Evolutionary conservation across 2,797 vertebrate genomes (phyloP).

Genomic region (Gastrophryne carolinensis): DNA sequence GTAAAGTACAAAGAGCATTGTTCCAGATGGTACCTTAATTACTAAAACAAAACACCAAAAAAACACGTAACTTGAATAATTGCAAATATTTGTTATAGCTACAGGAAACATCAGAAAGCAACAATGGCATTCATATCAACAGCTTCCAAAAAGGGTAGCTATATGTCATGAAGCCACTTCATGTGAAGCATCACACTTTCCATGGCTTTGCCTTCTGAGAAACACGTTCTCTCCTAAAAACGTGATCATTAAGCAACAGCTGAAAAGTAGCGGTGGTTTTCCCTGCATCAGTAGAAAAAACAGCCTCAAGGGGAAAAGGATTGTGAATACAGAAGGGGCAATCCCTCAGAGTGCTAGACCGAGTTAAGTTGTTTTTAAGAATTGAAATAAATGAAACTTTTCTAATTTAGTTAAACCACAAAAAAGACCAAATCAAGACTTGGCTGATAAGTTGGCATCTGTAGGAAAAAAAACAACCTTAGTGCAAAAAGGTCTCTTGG

Average conservation of each 20-base stretch:
- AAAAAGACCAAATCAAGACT: too few relatives aligned
- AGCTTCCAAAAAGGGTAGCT: background rate
- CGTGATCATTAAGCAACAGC: background rate
- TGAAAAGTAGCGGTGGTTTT: constrained; percentile 2
- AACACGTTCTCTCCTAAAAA: background rate
- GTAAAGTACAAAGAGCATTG: too few relatives aligned
- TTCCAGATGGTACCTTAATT: background rate
- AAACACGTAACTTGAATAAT: background rate
- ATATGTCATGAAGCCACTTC: background rate
- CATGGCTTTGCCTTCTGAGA: constrained; percentile 36
- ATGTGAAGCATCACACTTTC: constrained; percentile 13
- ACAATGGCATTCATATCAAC: background rate
- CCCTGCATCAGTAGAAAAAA: background rate
- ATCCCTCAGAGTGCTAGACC: background rate
- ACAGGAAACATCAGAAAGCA: background rate
- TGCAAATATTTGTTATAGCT: background rate
- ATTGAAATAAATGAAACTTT: background rate
- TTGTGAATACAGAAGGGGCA: background rate
- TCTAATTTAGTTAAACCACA: too few relatives aligned
- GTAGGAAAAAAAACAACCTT: too few relatives aligned
- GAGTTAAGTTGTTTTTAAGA: background rate
- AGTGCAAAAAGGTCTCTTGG: too few relatives aligned
- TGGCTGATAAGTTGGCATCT: too few relatives aligned
- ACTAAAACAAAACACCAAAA: background rate
- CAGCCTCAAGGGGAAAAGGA: constrained; percentile 2